Percentiles rank a stretch among this genome's conserved stretches.
Evolutionary conservation across 2,888 invertebrate species (phyloP).

Genomic region (Syrphus vitripennis): DNA sequence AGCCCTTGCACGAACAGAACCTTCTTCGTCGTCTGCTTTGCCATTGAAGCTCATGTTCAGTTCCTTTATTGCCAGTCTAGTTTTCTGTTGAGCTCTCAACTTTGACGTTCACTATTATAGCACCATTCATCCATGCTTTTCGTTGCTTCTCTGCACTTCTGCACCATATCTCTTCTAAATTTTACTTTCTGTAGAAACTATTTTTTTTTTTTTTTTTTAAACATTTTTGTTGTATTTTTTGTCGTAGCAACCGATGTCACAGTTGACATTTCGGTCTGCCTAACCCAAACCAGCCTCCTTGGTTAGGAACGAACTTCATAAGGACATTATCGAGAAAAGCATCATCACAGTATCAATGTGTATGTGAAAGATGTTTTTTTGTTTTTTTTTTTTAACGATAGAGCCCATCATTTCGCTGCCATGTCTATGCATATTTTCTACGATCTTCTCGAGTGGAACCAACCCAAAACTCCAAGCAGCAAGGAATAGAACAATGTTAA

Average conservation of each 20-base stretch:
- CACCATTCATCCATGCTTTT: conserved; percentile 52
- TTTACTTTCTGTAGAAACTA: conserved; percentile 7
- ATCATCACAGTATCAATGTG: conserved; percentile 19
- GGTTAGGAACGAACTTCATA: conserved; percentile 27
- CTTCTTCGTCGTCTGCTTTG: conserved; percentile 41
- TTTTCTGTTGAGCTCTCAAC: conserved; percentile 43
- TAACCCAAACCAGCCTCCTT: conserved; percentile 5
- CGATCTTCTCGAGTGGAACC: conserved; percentile 16
- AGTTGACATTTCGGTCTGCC: conserved; percentile 51
- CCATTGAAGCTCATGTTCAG: neutral
- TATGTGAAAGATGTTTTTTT: conserved; percentile 17
- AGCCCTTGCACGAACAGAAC: conserved; percentile 73
- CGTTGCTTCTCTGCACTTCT: conserved; percentile 34
- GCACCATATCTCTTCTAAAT: conserved; percentile 44
- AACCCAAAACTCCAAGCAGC: conserved; percentile 22
- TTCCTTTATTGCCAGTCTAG: conserved; percentile 15
- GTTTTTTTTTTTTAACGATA: conserved; percentile 12
- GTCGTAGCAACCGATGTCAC: conserved; percentile 69
- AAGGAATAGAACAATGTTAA: conserved; percentile 35
- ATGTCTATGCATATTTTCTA: conserved; percentile 65
- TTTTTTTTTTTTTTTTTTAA: neutral
- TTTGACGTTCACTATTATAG: conserved; percentile 67
- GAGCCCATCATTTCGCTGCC: conserved; percentile 56
- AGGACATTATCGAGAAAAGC: conserved; percentile 45
- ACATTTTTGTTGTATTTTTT: conserved; percentile 9